Percentiles rank a stretch among this genome's conserved stretches.
Conservation (phyloP, 2,888 invertebrate species). For the Drosophila antonietae region DNA sequence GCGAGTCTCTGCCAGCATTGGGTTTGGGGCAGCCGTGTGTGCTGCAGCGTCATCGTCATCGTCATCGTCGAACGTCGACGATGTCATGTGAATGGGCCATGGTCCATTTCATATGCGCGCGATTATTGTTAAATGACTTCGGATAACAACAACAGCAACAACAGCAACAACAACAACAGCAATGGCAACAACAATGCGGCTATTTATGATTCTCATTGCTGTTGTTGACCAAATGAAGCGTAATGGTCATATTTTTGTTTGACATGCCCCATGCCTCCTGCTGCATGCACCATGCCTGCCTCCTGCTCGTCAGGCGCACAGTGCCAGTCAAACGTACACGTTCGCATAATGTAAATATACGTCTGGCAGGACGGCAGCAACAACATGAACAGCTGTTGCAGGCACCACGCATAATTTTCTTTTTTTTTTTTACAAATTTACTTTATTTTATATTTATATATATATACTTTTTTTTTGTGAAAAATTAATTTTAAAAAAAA, state of each 20-base stretch:
- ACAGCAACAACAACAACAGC: background rate
- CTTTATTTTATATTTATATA: slow-evolving; percentile 15
- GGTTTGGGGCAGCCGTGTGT: background rate
- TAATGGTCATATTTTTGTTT: slow-evolving; percentile 50
- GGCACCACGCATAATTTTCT: slow-evolving; percentile 21
- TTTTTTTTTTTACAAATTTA: slow-evolving; percentile 19
- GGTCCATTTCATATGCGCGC: slow-evolving; percentile 64
- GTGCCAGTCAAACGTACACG: slow-evolving; percentile 24
- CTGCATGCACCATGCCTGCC: slow-evolving; percentile 16
- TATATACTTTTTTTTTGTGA: slow-evolving; percentile 12
- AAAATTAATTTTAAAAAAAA: slow-evolving; percentile 30
- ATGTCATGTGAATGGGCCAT: slow-evolving; percentile 34
- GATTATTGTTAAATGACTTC: slow-evolving; percentile 71
- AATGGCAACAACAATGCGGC: slow-evolving; percentile 22
- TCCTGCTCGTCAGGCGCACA: slow-evolving; percentile 1
- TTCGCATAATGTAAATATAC: slow-evolving; percentile 37
- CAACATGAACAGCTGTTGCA: slow-evolving; percentile 37
- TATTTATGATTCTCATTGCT: slow-evolving; percentile 45
- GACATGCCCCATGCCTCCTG: slow-evolving; percentile 19
- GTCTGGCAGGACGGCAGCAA: slow-evolving; percentile 25
- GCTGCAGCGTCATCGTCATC: slow-evolving; percentile 19
- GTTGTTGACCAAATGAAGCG: slow-evolving; percentile 60
- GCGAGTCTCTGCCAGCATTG: background rate
- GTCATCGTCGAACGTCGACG: slow-evolving; percentile 3
- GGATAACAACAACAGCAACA: slow-evolving; percentile 43